Percentiles rank a stretch among this genome's conserved stretches.
Evolutionary conservation across 2,113 vertebrate species (phyloP).

Genomic region (Dasyurus viverrinus): DNA sequence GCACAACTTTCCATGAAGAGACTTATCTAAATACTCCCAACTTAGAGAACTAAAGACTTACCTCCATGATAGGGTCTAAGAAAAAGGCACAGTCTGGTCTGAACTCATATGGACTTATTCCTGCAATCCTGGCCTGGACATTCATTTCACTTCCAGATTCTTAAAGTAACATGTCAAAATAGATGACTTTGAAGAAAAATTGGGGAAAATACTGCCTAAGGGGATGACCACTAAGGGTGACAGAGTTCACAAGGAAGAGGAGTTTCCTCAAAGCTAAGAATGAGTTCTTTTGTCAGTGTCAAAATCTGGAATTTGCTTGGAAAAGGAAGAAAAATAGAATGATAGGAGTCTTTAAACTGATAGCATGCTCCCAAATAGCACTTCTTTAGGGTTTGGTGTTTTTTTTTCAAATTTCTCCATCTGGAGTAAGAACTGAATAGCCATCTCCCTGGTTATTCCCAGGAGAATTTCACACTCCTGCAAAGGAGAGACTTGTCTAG

Average conservation of each 20-base stretch:
- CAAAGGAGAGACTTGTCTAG: neutral
- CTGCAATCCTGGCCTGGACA: neutral
- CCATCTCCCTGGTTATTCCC: neutral
- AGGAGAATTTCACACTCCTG: neutral
- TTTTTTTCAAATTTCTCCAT: slow-evolving; percentile 4
- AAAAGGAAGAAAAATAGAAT: neutral
- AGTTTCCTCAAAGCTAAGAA: neutral
- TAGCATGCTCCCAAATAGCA: neutral
- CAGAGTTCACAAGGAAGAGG: neutral
- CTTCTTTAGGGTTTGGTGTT: neutral
- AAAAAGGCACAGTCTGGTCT: neutral
- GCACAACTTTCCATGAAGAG: neutral
- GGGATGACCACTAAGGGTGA: neutral
- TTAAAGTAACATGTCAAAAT: neutral
- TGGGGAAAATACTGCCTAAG: neutral
- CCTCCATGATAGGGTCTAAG: neutral
- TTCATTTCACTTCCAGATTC: neutral
- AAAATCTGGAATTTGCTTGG: neutral
- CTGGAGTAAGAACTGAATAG: neutral
- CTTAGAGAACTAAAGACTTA: neutral
- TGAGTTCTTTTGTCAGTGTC: neutral
- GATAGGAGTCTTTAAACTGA: neutral
- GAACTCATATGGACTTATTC: neutral
- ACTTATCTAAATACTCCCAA: neutral
- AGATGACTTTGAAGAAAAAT: neutral